These are phyloP conservation scores for Edolisoma coerulescens DNA, from an alignment of 2,113 vertebrate genomes.

Conservation along the genomic window DNA sequence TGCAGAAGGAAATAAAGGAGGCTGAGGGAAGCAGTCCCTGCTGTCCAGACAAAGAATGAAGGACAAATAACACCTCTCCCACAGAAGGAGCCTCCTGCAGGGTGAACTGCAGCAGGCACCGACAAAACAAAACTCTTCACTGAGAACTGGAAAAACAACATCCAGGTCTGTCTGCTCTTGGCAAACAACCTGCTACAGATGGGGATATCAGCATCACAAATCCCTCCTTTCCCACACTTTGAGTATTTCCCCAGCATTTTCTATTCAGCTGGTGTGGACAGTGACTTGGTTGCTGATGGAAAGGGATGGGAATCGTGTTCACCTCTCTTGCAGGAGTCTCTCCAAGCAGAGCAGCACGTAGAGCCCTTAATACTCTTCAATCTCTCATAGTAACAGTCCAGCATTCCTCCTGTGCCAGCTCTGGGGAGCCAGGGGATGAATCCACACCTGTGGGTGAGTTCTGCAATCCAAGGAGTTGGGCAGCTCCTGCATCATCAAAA, in stretches of 20 bases:
- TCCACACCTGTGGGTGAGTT: not conserved
- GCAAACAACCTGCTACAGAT: not conserved
- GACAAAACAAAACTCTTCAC: not conserved
- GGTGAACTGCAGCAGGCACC: not conserved
- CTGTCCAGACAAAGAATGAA: not conserved
- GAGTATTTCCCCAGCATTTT: not conserved
- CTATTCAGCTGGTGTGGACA: not conserved
- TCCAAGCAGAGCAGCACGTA: not conserved
- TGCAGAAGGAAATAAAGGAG: not conserved
- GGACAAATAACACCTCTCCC: not conserved
- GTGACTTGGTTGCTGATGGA: not conserved
- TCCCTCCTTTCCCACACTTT: not conserved
- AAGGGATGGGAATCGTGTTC: not conserved
- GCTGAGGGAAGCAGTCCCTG: not conserved
- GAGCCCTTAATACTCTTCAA: not conserved
- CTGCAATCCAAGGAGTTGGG: not conserved
- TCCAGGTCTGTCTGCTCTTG: not conserved
- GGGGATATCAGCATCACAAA: not conserved
- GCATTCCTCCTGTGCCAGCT: not conserved
- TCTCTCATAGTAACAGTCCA: not conserved
- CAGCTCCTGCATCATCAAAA: not conserved
- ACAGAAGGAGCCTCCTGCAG: not conserved
- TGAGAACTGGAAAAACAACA: not conserved
- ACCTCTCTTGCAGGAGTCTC: not conserved
- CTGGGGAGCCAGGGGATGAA: not conserved